Conservation (phyloP, 2,888 invertebrate genomes). For the Drosophila vallismaia region DNA sequence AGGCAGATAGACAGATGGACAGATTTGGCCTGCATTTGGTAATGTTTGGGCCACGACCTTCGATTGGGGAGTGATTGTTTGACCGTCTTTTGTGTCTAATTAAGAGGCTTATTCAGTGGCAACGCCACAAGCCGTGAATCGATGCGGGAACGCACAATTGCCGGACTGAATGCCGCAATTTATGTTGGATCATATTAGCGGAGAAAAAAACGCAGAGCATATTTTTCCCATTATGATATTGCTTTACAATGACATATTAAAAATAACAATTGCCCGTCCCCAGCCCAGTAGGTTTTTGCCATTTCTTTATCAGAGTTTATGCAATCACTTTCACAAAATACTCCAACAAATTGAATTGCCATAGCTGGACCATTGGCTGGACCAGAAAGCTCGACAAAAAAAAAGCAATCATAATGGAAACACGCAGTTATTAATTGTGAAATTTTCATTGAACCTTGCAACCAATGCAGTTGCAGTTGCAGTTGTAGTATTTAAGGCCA, state of each 20-base stretch:
- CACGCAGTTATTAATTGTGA: slow-evolving; percentile 64
- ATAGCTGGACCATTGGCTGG: too few species aligned
- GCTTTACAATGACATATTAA: slow-evolving; percentile 21
- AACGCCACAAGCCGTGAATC: slow-evolving; percentile 8
- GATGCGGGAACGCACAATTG: slow-evolving; percentile 24
- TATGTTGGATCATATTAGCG: slow-evolving; percentile 23
- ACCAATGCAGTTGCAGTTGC: not conserved
- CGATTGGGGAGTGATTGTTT: slow-evolving; percentile 8
- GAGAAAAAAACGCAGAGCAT: slow-evolving; percentile 22
- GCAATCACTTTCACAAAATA: slow-evolving; percentile 74
- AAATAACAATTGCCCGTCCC: slow-evolving; percentile 13
- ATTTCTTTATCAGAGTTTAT: slow-evolving; percentile 51
- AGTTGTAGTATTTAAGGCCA: slow-evolving; percentile 33
- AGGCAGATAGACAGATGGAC: not conserved
- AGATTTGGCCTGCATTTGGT: slow-evolving; percentile 7
- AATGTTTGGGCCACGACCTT: slow-evolving; percentile 16
- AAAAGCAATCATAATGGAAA: slow-evolving; percentile 20
- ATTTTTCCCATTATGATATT: slow-evolving; percentile 26
- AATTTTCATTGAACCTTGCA: slow-evolving; percentile 48
- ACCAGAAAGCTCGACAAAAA: not conserved
- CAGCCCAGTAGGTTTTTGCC: slow-evolving; percentile 19
- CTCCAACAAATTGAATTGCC: slow-evolving; percentile 59
- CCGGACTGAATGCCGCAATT: slow-evolving; percentile 23
- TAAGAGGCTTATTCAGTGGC: slow-evolving; percentile 41
- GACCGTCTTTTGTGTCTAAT: slow-evolving; percentile 37